Conservation (phyloP, 2,888 invertebrate genomes). For the Apamea monoglypha region DNA sequence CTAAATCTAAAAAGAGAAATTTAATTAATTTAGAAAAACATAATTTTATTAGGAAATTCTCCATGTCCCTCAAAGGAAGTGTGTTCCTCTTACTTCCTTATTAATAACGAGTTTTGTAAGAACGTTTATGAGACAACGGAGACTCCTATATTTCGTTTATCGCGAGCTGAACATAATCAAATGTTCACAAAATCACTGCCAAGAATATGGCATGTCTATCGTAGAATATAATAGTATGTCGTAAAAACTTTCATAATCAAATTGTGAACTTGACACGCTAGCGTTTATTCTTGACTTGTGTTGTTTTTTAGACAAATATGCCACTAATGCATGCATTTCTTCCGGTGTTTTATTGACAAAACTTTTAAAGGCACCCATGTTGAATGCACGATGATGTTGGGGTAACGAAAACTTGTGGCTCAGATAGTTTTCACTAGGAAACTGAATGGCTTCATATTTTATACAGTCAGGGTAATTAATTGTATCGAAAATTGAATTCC, state of each 20-base stretch:
- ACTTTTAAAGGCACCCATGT: background rate
- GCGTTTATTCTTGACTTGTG: constrained; percentile 17
- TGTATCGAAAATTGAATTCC: background rate
- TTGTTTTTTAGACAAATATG: constrained; percentile 40
- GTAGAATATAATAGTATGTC: constrained; percentile 36
- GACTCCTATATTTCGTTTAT: constrained; percentile 13
- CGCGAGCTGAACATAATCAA: constrained; percentile 29
- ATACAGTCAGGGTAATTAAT: background rate
- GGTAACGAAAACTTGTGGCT: background rate
- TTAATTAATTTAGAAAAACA: constrained; percentile 15
- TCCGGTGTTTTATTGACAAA: constrained; percentile 24
- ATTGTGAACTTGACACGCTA: constrained; percentile 49
- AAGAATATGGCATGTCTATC: constrained; percentile 40
- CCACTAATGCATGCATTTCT: constrained; percentile 20
- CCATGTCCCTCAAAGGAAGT: background rate
- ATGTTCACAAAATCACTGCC: constrained; percentile 30
- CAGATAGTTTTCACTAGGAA: background rate
- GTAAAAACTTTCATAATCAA: constrained; percentile 57
- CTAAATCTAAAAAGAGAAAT: too few species aligned
- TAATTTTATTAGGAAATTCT: background rate
- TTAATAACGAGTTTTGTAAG: constrained; percentile 36
- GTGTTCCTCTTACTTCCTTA: constrained; percentile 22
- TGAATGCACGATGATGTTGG: background rate
- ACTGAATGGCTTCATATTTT: background rate
- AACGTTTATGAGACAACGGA: constrained; percentile 33